A percentile compares a stretch with the other conserved stretches of the same genome.
Conservation (phyloP, 2,797 vertebrate genomes). For the Arrhamphus sclerolepis region DNA sequence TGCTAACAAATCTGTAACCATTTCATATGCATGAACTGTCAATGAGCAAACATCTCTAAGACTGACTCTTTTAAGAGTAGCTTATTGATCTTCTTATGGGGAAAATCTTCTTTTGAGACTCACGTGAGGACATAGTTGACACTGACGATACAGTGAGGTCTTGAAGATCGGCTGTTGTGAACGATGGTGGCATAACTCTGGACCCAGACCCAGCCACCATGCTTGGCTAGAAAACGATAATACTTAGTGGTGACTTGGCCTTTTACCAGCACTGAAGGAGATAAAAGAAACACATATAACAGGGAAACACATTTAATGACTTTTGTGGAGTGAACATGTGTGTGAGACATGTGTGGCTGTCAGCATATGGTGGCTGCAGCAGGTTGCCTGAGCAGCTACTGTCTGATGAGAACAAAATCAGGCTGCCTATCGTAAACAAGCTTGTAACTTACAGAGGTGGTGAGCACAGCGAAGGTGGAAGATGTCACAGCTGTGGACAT, state of each 20-base stretch:
- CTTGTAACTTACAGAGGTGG: constrained; percentile 90
- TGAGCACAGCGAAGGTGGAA: constrained; percentile 98
- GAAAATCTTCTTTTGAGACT: constrained; percentile 70
- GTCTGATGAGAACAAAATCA: constrained; percentile 33
- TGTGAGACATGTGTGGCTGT: constrained; percentile 21
- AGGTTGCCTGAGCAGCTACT: constrained; percentile 30
- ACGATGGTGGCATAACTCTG: constrained; percentile 99
- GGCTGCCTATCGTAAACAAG: constrained; percentile 19
- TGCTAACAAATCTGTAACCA: no score
- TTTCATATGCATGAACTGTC: no score
- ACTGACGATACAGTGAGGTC: constrained; percentile 98
- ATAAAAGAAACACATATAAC: constrained; percentile 39
- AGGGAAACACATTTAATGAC: constrained; percentile 31
- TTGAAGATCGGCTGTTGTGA: constrained; percentile 97
- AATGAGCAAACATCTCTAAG: no score
- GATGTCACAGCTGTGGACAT: constrained; percentile 97
- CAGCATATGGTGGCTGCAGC: constrained; percentile 33
- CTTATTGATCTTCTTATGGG: neutral
- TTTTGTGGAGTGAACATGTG: constrained; percentile 13
- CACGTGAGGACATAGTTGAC: constrained; percentile 99
- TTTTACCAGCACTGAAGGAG: constrained; percentile 92
- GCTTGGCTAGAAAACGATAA: constrained; percentile 96
- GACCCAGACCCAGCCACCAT: constrained; percentile 98
- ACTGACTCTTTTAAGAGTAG: no score
- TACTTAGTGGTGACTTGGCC: constrained; percentile 99